Evolutionary conservation across 2,888 invertebrate species (phyloP), one percentile per base, ranked within the genome.

Genomic region (Capitulum mitella): DNA sequence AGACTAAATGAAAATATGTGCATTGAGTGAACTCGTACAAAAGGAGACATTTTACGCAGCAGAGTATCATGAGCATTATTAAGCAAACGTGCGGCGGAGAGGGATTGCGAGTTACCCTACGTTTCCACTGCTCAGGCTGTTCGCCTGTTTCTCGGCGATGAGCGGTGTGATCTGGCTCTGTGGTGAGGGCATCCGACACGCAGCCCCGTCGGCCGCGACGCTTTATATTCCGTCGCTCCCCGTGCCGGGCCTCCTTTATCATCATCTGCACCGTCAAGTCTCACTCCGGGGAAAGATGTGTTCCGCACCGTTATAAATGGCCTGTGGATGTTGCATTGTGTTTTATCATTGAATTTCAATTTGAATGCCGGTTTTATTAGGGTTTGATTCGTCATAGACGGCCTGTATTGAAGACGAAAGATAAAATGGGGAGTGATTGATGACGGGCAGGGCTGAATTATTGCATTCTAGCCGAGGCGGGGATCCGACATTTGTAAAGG

Each of bases 311-410:
- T 70, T 40, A 70, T 70, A 70, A 70, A 70, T 70, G 70, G 70
- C 70, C 40, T 40, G 70, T 29, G 37, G 70, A 40, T 70, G 70
- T 70, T 70, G 70, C 70, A 70, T 70, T 70, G 70, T 70, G 40
- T 70, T 70, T 70, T 70, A 70, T 70, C 70, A 40, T 70, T 70
- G 70, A 70, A 70, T 70, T 70, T 70, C 70, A 70, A 70, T 70
- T 70, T 70, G 70, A 70, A 70, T 70, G 70, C 70, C 70, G 70
- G 70, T 70, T 70, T 70, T 70, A 70, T 70, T 70, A 70, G 70
- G 70, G 70, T 70, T 70, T 70, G 70, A 70, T 70, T 70, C 70
- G 70, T 70, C 70, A 70, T 70, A 70, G 70, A n/a, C 37, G 70
- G 22, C 34, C 64, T 6, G 70, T 70, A 70, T 70, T 70, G 70